These are phyloP conservation scores for Threskiornis aethiopicus DNA, from an alignment of 2,797 vertebrate genomes.

Conservation along the genomic window DNA sequence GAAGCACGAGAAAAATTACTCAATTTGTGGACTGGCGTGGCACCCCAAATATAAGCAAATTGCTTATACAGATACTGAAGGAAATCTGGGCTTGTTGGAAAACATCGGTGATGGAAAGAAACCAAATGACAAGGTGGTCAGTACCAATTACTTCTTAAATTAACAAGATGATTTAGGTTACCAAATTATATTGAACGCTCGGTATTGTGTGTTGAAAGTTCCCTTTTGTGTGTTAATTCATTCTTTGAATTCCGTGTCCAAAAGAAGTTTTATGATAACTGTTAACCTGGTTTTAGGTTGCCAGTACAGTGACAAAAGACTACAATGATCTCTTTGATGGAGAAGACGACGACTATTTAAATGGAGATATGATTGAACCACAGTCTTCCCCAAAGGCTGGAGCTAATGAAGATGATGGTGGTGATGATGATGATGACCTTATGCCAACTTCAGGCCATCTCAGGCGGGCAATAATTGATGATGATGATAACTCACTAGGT, in stretches of 20 bases:
- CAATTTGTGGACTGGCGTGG: slow-evolving; percentile 90
- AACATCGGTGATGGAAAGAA: slow-evolving; percentile 70
- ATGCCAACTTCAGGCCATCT: slow-evolving; percentile 74
- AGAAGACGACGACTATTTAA: slow-evolving; percentile 79
- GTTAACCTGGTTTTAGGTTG: slow-evolving; percentile 50
- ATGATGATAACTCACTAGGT: slow-evolving; percentile 92
- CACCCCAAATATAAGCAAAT: slow-evolving; percentile 84
- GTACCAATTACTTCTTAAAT: not conserved
- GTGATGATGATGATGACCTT: slow-evolving; percentile 76
- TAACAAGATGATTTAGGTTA: not conserved
- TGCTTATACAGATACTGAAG: slow-evolving; percentile 92
- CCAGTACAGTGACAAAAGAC: slow-evolving; percentile 63
- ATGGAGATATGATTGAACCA: slow-evolving; percentile 77
- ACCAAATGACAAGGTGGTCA: slow-evolving; percentile 70
- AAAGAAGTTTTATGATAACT: not conserved
- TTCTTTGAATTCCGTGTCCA: not conserved
- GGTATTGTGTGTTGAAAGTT: not conserved
- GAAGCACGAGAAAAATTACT: slow-evolving; percentile 92
- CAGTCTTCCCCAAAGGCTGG: slow-evolving; percentile 76
- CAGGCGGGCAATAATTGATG: slow-evolving; percentile 81
- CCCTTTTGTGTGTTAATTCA: not conserved
- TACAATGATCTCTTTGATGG: slow-evolving; percentile 90
- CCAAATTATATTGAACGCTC: accelerated
- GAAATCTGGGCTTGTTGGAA: slow-evolving; percentile 91
- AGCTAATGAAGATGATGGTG: slow-evolving; percentile 72